Percentiles rank a stretch among this genome's conserved stretches.
phyloP scores from a whole-genome alignment of 1,140 invertebrate species.

The Bombus difficillimus region DNA sequence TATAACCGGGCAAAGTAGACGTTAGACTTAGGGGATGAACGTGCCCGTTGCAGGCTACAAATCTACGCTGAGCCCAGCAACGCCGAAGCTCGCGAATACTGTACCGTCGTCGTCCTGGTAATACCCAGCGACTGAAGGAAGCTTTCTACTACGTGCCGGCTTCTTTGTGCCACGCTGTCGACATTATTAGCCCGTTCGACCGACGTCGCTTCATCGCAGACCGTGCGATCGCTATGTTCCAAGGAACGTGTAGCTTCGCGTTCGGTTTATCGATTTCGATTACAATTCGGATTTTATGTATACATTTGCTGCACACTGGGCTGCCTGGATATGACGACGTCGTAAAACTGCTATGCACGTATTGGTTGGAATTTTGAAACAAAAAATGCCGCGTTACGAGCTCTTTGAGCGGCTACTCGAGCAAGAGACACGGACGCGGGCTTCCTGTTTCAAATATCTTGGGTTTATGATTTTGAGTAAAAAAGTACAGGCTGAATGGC shows the following conservation, averaged over 20 bases:
- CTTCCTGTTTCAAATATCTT: no score
- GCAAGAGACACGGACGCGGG: not conserved
- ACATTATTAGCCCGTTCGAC: conserved; percentile 23
- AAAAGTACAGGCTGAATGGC: no score
- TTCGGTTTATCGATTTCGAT: not conserved
- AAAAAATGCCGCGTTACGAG: not conserved
- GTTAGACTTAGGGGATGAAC: conserved; percentile 78
- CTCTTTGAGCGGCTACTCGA: no score
- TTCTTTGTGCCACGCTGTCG: conserved; percentile 10
- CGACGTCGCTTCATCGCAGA: no score
- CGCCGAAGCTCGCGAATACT: conserved; percentile 73
- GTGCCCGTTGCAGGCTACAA: conserved; percentile 78
- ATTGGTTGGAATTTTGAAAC: not conserved
- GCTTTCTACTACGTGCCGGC: conserved; percentile 41
- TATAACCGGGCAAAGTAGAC: conserved; percentile 76
- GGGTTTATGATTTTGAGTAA: no score
- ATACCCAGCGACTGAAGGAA: conserved; percentile 59
- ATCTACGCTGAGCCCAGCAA: conserved; percentile 76
- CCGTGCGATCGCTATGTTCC: not conserved
- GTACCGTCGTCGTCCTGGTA: conserved; percentile 51
- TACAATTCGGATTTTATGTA: not conserved
- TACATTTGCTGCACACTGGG: not conserved
- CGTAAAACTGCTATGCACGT: not conserved
- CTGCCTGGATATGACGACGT: not conserved
- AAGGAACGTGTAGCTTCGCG: not conserved